Percentiles rank a stretch among this genome's conserved stretches.
Evolutionary conservation across 2,888 invertebrate species (phyloP).

Genomic region (Plagodis pulveraria): DNA sequence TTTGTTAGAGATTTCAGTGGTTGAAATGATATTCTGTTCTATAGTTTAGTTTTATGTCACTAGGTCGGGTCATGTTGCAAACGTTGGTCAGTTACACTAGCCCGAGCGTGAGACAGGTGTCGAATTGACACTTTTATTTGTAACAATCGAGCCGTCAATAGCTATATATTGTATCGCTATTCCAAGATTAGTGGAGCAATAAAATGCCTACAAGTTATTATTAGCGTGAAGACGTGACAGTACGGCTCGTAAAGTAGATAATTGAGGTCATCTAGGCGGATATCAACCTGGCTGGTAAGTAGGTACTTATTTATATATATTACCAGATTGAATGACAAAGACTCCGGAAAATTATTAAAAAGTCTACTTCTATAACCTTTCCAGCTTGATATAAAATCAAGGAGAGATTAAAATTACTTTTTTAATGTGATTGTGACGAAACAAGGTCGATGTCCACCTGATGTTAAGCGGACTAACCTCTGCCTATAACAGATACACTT

Average conservation of each 20-base stretch:
- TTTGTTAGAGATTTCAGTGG: conserved; percentile 14
- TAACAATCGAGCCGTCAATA: conserved; percentile 32
- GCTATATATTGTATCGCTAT: conserved; percentile 19
- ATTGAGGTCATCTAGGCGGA: conserved; percentile 28
- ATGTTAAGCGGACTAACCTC: too few species aligned
- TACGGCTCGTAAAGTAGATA: conserved; percentile 27
- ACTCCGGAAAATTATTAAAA: too few species aligned
- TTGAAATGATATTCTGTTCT: conserved; percentile 18
- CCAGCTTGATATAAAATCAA: neutral
- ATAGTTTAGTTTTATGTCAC: conserved; percentile 21
- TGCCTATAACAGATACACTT: too few species aligned
- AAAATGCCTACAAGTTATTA: conserved; percentile 30
- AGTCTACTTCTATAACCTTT: too few species aligned
- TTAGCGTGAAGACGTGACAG: conserved; percentile 25
- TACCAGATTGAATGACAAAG: neutral
- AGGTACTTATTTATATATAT: conserved; percentile 25
- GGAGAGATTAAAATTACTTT: too few species aligned
- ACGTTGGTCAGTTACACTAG: conserved; percentile 41
- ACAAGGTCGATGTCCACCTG: too few species aligned
- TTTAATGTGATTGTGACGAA: too few species aligned
- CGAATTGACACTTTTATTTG: conserved; percentile 70
- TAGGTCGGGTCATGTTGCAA: conserved; percentile 28
- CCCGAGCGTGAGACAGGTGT: conserved; percentile 61
- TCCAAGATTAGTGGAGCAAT: conserved; percentile 29
- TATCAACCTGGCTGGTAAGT: conserved; percentile 26